Evolutionary conservation across 2,113 vertebrate genomes (phyloP).

Genomic region (Vidua macroura): DNA sequence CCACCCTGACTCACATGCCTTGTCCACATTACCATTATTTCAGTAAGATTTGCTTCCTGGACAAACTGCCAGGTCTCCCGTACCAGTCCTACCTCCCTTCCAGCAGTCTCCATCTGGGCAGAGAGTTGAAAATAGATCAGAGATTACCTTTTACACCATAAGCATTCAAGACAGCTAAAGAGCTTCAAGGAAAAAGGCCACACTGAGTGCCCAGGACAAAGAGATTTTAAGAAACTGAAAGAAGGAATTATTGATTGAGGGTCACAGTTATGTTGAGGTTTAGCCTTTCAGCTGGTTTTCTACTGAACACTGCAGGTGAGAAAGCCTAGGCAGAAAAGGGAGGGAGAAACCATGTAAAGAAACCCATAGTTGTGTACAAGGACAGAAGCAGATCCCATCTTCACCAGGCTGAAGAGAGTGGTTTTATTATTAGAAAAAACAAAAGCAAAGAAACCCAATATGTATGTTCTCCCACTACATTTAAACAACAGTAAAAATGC

Average conservation of each 20-base stretch:
- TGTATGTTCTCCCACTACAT: not conserved
- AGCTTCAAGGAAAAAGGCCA: not conserved
- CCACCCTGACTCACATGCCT: not conserved
- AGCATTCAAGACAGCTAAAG: not conserved
- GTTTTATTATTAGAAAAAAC: not conserved
- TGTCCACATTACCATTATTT: no score
- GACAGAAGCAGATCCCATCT: not conserved
- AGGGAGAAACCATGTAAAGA: not conserved
- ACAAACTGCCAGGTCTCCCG: not conserved
- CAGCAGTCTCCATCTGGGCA: not conserved
- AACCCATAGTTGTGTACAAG: not conserved
- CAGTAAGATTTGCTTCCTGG: not conserved
- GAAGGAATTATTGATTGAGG: not conserved
- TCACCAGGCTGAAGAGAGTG: not conserved
- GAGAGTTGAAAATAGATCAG: not conserved
- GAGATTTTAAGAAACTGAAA: not conserved
- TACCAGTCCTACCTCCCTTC: not conserved
- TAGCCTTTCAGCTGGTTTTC: not conserved
- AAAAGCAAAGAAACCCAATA: accelerated
- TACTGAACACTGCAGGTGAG: not conserved
- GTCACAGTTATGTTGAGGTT: not conserved
- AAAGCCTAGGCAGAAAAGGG: not conserved
- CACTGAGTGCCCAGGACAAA: not conserved
- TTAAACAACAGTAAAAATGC: not conserved
- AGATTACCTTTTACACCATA: not conserved